Base-by-base conservation (phyloP, 2,888 invertebrate genomes). In the Microctonus brassicae region DNA sequence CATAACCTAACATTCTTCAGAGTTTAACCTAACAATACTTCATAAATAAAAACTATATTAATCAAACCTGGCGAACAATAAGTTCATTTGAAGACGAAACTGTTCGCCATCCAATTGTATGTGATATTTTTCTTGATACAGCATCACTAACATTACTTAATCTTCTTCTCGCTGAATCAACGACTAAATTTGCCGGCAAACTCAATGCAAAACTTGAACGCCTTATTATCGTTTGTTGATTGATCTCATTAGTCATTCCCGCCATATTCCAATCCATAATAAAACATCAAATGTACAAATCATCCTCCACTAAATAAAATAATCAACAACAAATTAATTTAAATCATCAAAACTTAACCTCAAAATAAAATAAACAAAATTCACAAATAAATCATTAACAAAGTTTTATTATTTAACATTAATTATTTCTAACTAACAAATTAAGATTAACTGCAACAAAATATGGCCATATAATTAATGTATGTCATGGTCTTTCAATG, bases 121-220 rank as follows among this genome's bases (percentile, higher is more conserved):
- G 93, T 1, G 95, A 95, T 52, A 96, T 89, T 69, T 95, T 93
- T n/a, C 95, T 90, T 24, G 94, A 91, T 6, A 95, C 94, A 80
- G 90, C 91, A 81, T 93, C 93, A 77, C 92, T 91, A 52, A 93
- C 93, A 80, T 94, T 95, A 88, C 95, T 95, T 83, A 95, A 92
- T 47, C 94, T 89, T 39, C 95, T 86, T 20, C 90, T 85, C 10
- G 90, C 87, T 22, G 88, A 85, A n/a, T 83, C 84, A 13, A 86
- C 85, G 4, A 85, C 85, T 2, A 81, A 80, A 57, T 82, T 78
- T 4, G 83, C 70, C n/a, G 82, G 77, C 13, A 47, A 20, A 6
- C 83, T 81, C 9, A 84, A 77, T 0, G 83, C 85, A 10, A 86
- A 75, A 58, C 86, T 85, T 55, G 76, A 81, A 34, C 81, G 47